phyloP scores from a whole-genome alignment of 2,113 vertebrate species.

The Excalfactoria chinensis region DNA sequence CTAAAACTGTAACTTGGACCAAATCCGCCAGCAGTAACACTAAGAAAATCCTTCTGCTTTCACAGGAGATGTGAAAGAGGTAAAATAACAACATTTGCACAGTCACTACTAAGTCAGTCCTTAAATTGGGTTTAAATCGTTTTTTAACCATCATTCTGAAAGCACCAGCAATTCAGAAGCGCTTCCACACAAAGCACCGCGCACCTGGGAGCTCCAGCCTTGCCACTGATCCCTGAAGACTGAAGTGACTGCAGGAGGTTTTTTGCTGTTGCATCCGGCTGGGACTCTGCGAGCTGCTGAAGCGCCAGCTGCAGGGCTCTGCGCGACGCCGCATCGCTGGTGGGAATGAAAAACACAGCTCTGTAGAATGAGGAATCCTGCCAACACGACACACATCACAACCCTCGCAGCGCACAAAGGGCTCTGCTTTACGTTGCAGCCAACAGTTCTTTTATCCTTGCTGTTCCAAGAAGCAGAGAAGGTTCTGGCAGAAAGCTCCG shows the following conservation, averaged over 20 bases:
- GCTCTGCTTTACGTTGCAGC: neutral
- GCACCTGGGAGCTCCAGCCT: conserved; percentile 86
- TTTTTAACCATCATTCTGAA: neutral
- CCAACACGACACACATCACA: fast-evolving
- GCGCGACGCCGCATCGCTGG: conserved; percentile 92
- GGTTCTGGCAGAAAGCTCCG: neutral
- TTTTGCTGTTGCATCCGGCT: conserved; percentile 87
- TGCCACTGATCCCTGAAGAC: conserved; percentile 87
- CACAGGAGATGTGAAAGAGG: neutral
- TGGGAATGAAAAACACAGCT: fast-evolving
- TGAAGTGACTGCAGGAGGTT: conserved; percentile 89
- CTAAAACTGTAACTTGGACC: neutral
- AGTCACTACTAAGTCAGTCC: neutral
- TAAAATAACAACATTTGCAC: neutral
- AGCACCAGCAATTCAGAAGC: neutral
- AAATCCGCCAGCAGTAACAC: neutral
- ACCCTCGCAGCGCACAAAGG: neutral
- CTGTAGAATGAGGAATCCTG: fast-evolving
- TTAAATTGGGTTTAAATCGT: neutral
- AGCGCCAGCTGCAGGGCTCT: conserved; percentile 89
- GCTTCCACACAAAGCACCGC: neutral
- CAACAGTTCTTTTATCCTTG: neutral
- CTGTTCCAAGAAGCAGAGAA: neutral
- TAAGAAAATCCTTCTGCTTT: neutral
- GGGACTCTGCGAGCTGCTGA: conserved; percentile 87